These are phyloP conservation scores for Nerophis ophidion DNA, from an alignment of 2,113 vertebrate genomes.

Conservation along the genomic window DNA sequence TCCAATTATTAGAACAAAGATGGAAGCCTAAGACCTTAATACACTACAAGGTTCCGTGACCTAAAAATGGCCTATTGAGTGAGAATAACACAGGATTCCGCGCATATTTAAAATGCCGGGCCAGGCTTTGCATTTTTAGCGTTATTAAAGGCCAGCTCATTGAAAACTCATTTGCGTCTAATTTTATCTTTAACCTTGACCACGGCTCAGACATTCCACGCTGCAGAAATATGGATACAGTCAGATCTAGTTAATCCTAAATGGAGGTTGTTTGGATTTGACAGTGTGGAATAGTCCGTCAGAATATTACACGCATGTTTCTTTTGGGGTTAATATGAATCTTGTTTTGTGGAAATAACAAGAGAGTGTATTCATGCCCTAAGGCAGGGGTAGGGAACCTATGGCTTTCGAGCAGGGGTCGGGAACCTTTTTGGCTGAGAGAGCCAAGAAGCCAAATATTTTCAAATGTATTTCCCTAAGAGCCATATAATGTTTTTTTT, in stretches of 20 bases:
- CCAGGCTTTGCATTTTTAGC: conserved; percentile 66
- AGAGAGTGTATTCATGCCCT: conserved; percentile 33
- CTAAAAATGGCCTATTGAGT: conserved; percentile 56
- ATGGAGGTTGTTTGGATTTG: conserved; percentile 56
- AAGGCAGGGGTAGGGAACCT: too few relatives aligned
- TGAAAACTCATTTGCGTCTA: conserved; percentile 66
- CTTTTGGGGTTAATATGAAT: conserved; percentile 26
- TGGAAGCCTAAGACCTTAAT: conserved; percentile 62
- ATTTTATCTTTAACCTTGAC: conserved; percentile 69
- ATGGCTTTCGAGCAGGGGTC: too few relatives aligned
- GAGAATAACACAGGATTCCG: conserved; percentile 62
- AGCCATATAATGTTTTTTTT: too few relatives aligned
- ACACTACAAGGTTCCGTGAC: conserved; percentile 62
- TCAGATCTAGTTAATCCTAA: conserved; percentile 62
- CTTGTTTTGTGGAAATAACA: conserved; percentile 16
- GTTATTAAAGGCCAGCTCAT: conserved; percentile 66
- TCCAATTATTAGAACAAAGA: conserved; percentile 66
- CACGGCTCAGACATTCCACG: conserved; percentile 53
- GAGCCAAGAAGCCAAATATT: too few relatives aligned
- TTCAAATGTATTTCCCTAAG: too few relatives aligned
- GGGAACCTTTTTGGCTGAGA: too few relatives aligned
- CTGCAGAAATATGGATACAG: conserved; percentile 55
- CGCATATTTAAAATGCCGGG: conserved; percentile 64
- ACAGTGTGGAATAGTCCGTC: conserved; percentile 34
- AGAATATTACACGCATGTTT: conserved; percentile 39